Conservation (phyloP, 2,888 invertebrate species). For the Carcina quercana region DNA sequence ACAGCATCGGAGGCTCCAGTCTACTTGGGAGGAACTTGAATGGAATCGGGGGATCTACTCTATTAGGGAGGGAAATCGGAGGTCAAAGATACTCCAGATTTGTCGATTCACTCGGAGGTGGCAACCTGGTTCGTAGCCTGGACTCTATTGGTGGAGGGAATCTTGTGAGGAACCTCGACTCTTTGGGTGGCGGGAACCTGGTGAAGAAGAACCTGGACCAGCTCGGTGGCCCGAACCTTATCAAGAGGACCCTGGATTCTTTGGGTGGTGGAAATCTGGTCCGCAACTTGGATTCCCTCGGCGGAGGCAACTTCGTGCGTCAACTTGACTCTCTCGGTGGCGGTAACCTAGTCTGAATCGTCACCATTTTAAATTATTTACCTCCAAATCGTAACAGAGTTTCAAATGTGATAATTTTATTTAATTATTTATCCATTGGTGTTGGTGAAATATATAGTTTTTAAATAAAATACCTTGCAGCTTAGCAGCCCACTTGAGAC, state of each 20-base stretch:
- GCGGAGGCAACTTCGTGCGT: conserved; percentile 66
- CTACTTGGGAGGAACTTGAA: conserved; percentile 26
- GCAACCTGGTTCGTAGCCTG: conserved; percentile 52
- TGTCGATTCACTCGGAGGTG: conserved; percentile 45
- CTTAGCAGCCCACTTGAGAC: conserved; percentile 10
- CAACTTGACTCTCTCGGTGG: conserved; percentile 52
- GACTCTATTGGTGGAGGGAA: conserved; percentile 63
- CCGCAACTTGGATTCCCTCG: conserved; percentile 60
- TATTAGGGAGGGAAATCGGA: conserved; percentile 31
- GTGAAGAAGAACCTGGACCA: conserved; percentile 59
- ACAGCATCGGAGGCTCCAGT: conserved; percentile 28
- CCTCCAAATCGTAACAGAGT: conserved; percentile 26
- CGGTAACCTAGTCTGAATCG: conserved; percentile 47
- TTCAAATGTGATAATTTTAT: conserved; percentile 41
- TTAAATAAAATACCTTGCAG: conserved; percentile 39
- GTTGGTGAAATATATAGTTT: conserved; percentile 28
- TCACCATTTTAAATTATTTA: conserved; percentile 19
- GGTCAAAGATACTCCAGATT: conserved; percentile 34
- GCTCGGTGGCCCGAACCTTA: conserved; percentile 56
- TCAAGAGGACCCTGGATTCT: conserved; percentile 55
- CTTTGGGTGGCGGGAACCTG: conserved; percentile 53
- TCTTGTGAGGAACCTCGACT: conserved; percentile 52
- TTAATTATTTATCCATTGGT: conserved; percentile 25
- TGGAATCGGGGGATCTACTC: conserved; percentile 23
- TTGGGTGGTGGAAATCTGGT: conserved; percentile 62